Base-by-base conservation (phyloP, 2,888 invertebrate genomes). In the Nipponacmea schrenckii region DNA sequence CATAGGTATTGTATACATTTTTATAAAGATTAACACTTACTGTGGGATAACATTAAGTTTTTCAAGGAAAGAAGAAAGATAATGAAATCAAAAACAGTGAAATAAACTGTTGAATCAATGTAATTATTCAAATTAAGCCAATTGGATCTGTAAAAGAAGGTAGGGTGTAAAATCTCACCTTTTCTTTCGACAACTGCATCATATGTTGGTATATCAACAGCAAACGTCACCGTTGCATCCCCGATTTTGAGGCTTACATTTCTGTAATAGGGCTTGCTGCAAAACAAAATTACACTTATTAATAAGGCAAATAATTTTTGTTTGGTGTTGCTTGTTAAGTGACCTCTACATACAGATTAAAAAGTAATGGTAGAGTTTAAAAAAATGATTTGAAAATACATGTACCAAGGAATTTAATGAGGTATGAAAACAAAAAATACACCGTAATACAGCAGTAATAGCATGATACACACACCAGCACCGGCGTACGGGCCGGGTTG, bases 231-330 rank as follows among this genome's bases (percentile, higher is more conserved):
- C 20, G n/a, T 56, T 56, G 15, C 56, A 56, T 56, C 56, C 12
- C n/a, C 20, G 15, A 56, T 56, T 20, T 56, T 20, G 14, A 56
- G 20, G 5, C 10, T 20, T 20, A 56, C 20, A 56, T 56, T 56
- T 56, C 24, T 56, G 20, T 56, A 56, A 15, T 56, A 56, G 15
- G 56, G 56, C 20, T 20, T 20, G 20, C 56, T 56, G 56, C 20
- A 56, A 56, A 56, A 56, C 56, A 56, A 56, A 56, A 56, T 56
- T 56, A 56, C 20, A 56, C 56, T 56, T 56, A 56, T 56, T 56
- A 15, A 56, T 56, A 20, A 56, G 56, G 15, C 56, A 56, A 15
- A 56, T 14, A 56, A 56, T 10, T 56, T 56, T 56, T 56, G 10
- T 56, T 50, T 1, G n/a, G 14, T 50, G 15, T 50, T 17, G 20